Evolutionary conservation across 2,797 vertebrate genomes (phyloP).

Genomic region (Otus scops): DNA sequence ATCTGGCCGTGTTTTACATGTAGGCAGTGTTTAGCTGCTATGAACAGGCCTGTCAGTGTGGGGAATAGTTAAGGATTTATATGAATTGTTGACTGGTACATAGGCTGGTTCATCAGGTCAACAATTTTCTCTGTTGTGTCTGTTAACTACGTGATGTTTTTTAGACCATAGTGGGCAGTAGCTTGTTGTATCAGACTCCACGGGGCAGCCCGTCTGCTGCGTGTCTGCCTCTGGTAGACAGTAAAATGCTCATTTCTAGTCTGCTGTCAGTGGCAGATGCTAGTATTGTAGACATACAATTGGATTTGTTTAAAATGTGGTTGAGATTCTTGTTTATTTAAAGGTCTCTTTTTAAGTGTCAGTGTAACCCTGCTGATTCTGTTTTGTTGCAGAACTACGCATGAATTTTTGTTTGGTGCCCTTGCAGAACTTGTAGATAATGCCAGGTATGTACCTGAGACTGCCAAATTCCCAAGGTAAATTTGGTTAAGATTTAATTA

Average conservation of each 20-base stretch:
- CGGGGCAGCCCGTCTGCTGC: background rate
- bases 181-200: background rate
- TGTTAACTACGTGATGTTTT: rapidly evolving
- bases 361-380: conserved; percentile 38
- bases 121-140: background rate
- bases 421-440: conserved; percentile 98
- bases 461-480: background rate
- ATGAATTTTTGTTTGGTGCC: conserved; percentile 98
- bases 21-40: background rate
- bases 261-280: rapidly evolving
- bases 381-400: conserved; percentile 90
- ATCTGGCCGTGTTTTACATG: background rate
- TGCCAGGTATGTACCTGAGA: conserved; percentile 85
- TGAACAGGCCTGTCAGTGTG: background rate
- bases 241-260: background rate
- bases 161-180: background rate
- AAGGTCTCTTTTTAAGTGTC: background rate
- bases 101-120: background rate
- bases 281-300: background rate
- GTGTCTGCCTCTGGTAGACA: background rate
- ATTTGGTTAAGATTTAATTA: background rate
- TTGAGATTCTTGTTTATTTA: background rate
- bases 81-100: background rate
- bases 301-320: background rate
- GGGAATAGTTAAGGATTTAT: background rate